Evolutionary conservation across 2,888 invertebrate genomes (phyloP).

Genomic region (Antheraea assamensis): DNA sequence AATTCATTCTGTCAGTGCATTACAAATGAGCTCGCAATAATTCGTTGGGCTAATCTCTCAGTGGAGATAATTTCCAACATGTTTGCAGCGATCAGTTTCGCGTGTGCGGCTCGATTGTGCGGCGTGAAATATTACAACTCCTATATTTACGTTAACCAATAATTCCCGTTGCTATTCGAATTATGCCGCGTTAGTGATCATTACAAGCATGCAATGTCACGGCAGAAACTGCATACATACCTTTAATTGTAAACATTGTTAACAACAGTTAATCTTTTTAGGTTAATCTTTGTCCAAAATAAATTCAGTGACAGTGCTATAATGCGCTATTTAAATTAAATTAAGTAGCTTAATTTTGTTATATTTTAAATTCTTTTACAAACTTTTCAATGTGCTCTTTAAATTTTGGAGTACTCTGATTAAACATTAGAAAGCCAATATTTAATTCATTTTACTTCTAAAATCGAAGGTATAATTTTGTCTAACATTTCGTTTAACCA

Average conservation of each 20-base stretch:
- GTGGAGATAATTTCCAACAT: constrained; percentile 63
- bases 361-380: no score
- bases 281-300: no score
- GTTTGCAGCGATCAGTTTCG: constrained; percentile 71
- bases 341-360: no score
- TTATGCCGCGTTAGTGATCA: constrained; percentile 75
- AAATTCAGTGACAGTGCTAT: no score
- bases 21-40: constrained; percentile 52
- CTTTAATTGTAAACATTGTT: not conserved
- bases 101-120: constrained; percentile 60
- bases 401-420: no score
- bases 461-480: no score
- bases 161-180: constrained; percentile 62
- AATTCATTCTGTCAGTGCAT: constrained; percentile 70
- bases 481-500: no score
- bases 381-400: no score
- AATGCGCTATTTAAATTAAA: no score
- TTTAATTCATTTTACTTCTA: no score
- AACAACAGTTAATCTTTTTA: not conserved
- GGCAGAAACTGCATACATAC: constrained; percentile 51
- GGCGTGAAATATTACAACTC: constrained; percentile 67
- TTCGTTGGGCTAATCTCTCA: constrained; percentile 44
- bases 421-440: no score
- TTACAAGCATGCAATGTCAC: constrained; percentile 54
- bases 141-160: constrained; percentile 42